Percentiles rank a stretch among this genome's conserved stretches.
These are phyloP conservation scores for Trematocara marginatum DNA, from an alignment of 2,113 vertebrate genomes.

Conservation along the genomic window DNA sequence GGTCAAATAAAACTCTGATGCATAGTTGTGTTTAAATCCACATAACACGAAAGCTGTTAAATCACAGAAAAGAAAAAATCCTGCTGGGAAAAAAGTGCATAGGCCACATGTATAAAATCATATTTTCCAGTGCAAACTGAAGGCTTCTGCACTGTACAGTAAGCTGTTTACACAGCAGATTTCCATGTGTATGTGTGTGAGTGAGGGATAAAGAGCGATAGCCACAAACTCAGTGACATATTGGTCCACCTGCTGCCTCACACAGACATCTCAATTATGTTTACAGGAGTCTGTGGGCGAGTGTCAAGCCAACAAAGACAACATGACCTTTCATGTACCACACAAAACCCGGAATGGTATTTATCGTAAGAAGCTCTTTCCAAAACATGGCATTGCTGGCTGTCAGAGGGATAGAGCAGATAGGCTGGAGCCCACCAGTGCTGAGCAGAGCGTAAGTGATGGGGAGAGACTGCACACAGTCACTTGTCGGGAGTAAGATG, in stretches of 20 bases:
- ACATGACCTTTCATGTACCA: constrained; percentile 49
- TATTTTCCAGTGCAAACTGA: background rate
- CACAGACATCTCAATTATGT: constrained; percentile 48
- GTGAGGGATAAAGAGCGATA: background rate
- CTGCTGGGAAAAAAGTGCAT: background rate
- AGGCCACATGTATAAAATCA: background rate
- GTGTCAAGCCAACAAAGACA: constrained; percentile 59
- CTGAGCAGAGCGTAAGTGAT: background rate
- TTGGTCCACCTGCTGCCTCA: constrained; percentile 49
- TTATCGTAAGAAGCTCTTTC: constrained; percentile 46
- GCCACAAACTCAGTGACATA: constrained; percentile 33
- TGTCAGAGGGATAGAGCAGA: background rate
- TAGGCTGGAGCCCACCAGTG: background rate
- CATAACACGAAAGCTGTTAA: background rate
- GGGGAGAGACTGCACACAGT: constrained; percentile 5
- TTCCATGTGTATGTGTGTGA: background rate
- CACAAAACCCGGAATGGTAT: constrained; percentile 59
- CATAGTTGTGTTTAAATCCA: constrained; percentile 25
- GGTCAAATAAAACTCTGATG: constrained; percentile 55
- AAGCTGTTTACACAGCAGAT: background rate
- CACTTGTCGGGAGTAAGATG: background rate
- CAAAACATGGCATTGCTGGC: constrained; percentile 48
- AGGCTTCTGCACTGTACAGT: background rate
- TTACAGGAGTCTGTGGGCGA: constrained; percentile 39
- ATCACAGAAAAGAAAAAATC: background rate